A percentile compares a stretch with the other conserved stretches of the same genome.
These are phyloP conservation scores for Bombus picipes DNA, from an alignment of 1,140 invertebrate species.

Conservation along the genomic window DNA sequence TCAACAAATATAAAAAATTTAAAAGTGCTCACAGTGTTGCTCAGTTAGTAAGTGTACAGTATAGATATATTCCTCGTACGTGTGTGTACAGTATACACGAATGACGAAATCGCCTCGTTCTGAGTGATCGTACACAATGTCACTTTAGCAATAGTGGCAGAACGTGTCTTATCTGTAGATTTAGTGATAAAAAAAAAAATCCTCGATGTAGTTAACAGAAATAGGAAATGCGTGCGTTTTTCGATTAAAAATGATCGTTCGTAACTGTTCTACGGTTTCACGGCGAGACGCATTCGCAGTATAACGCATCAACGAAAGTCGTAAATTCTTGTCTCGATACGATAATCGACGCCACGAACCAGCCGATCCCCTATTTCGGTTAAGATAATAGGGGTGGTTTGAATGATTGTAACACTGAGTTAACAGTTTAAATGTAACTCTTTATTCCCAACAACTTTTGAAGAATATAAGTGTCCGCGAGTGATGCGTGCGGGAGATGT, in stretches of 20 bases:
- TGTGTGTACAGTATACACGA: background rate
- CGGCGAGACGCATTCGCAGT: no score
- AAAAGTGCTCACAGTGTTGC: background rate
- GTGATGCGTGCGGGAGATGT: no score
- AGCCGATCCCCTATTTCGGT: no score
- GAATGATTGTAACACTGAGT: no score
- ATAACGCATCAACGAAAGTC: no score
- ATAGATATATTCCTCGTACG: background rate
- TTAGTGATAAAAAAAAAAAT: conserved; percentile 6
- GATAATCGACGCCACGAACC: no score
- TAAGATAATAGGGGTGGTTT: no score
- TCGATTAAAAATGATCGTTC: background rate
- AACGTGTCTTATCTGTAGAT: conserved; percentile 9
- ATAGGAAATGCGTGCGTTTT: no score
- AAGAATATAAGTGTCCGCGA: no score
- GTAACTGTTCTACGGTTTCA: background rate
- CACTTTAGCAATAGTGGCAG: background rate
- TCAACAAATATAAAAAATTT: background rate
- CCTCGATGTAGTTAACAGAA: background rate
- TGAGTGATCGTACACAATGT: background rate
- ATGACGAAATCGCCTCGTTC: background rate
- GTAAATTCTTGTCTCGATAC: no score
- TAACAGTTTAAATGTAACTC: no score
- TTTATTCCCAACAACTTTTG: no score
- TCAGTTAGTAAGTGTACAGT: background rate